phyloP scores from a whole-genome alignment of 2,797 vertebrate species.

The Sebastes goodei region DNA sequence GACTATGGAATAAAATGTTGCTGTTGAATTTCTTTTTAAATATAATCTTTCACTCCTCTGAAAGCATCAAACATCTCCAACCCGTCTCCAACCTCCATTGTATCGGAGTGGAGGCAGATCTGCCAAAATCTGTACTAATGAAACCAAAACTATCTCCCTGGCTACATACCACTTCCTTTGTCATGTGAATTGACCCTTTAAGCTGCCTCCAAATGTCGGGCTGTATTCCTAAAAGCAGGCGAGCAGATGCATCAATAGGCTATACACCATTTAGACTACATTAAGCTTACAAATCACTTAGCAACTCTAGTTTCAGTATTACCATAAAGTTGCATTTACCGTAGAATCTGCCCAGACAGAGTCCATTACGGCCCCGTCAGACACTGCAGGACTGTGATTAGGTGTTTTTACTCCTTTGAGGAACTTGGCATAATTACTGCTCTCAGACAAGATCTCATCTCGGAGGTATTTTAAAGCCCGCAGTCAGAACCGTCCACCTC shows the following conservation, averaged over 20 bases:
- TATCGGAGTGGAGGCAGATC: background rate
- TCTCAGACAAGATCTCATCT: constrained; percentile 44
- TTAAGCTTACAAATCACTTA: background rate
- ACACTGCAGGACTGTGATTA: background rate
- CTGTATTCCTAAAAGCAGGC: background rate
- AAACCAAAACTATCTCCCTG: background rate
- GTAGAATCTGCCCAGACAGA: background rate
- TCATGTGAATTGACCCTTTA: background rate
- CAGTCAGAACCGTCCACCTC: constrained; percentile 23
- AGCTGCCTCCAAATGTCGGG: background rate
- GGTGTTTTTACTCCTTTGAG: constrained; percentile 14
- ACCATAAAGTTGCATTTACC: background rate
- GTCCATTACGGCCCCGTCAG: constrained; percentile 3
- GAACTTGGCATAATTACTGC: constrained; percentile 35
- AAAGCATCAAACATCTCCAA: background rate
- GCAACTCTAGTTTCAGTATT: background rate
- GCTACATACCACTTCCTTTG: background rate
- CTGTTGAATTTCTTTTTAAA: background rate
- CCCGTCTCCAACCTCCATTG: background rate
- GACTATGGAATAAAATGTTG: background rate
- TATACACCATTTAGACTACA: background rate
- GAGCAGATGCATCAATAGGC: background rate
- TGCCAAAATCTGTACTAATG: background rate
- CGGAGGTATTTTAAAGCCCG: constrained; percentile 39
- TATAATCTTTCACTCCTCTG: background rate